Base-by-base conservation (phyloP, 2,113 vertebrate species). In the Penelope pileata region DNA sequence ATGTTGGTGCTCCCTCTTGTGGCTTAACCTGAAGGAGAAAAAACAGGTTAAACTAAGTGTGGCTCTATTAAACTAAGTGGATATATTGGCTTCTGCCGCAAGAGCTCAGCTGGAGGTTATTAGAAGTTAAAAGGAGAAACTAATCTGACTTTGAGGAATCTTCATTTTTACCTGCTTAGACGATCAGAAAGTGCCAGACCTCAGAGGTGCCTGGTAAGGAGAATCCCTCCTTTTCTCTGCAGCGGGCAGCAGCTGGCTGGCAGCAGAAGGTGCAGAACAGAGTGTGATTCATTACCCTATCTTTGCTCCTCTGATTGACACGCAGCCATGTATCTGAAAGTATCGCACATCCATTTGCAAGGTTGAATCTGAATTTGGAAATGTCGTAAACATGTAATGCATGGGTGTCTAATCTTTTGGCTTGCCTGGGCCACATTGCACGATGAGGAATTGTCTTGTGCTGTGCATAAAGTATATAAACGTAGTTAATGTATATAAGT, bases 1-100 rank as follows among this genome's bases (percentile, higher is more conserved):
- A 95, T 90, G 9, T 69, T 91, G 56, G 91, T 69, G 88, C 97
- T 91, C 97, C 97, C 96, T 97, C 97, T 96, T 24, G 96, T 97
- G 97, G 97, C 68, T 22, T 62, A 43, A 47, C 29, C 58, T 53
- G 63, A 66, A 76, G 43, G 12, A 21, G n/a, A 34, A 53, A 85
- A 56, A 72, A 24, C 26, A 7, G 54, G 32, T 24, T 47, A 36
- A 72, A 6, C 4, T 1, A 18, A 23, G 54, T 1, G 9, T 10
- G 27, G 6, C n/a, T n/a, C n/a, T n/a, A n/a, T n/a, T n/a, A n/a
- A n/a, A n/a, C n/a, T n/a, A n/a, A n/a, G n/a, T 9, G 10, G 45
- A 0, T 40, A 4, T 23, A 10, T 48, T 12, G 85, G 29, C 36
- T 62, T 26, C 40, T 7, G 30, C 48, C 29, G 69, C 68, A n/a